These are phyloP conservation scores for Slavum lentiscoides DNA, from an alignment of 2,888 invertebrate species.

Conservation along the genomic window DNA sequence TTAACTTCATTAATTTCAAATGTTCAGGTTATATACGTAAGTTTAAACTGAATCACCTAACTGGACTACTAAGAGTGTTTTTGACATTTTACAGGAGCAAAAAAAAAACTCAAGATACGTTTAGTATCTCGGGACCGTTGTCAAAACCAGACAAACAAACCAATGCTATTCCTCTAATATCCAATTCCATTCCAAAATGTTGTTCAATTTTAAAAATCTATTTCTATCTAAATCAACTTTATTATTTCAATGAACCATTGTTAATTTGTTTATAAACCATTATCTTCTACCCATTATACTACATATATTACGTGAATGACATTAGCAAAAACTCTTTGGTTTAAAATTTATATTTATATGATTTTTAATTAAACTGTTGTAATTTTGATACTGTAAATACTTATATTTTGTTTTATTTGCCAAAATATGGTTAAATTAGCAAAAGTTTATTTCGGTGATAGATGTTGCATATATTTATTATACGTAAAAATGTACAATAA, in stretches of 20 bases:
- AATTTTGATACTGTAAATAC: no score
- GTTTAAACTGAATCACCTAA: conserved; percentile 31
- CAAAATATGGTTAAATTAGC: no score
- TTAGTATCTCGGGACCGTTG: conserved; percentile 42
- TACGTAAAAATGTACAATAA: no score
- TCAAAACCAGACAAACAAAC: conserved; percentile 43
- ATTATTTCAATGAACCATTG: neutral
- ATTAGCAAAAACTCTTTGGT: neutral
- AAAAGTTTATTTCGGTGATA: no score
- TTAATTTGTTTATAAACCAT: neutral
- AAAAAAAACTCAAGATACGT: conserved; percentile 35
- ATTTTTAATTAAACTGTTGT: no score
- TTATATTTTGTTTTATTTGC: no score
- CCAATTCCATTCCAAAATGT: conserved; percentile 20
- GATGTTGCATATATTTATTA: no score
- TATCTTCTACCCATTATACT: neutral
- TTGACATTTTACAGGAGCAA: conserved; percentile 36
- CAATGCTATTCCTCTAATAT: conserved; percentile 20
- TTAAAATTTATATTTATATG: neutral
- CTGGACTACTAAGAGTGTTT: conserved; percentile 27
- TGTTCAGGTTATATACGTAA: conserved; percentile 2
- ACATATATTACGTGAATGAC: no score
- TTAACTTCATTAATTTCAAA: conserved; percentile 32
- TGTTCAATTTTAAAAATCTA: conserved; percentile 23
- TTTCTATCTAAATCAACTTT: neutral